Evolutionary conservation across 2,888 invertebrate genomes (phyloP).

Genomic region (Hemithea aestivaria): DNA sequence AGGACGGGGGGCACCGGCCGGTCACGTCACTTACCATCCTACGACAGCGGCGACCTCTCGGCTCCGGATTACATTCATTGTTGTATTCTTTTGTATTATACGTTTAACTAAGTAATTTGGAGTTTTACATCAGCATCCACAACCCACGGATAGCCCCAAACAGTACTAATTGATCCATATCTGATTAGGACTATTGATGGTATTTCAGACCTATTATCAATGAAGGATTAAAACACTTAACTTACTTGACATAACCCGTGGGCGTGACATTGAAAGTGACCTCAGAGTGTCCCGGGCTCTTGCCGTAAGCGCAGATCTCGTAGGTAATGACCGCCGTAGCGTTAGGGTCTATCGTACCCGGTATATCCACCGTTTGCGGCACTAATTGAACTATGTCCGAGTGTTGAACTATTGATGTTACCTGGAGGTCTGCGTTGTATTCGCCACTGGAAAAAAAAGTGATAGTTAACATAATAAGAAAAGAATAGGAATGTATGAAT

Average conservation of each 20-base stretch:
- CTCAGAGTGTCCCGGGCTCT: constrained; percentile 83
- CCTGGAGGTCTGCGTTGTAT: constrained; percentile 58
- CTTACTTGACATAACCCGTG: constrained; percentile 69
- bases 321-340: constrained; percentile 55
- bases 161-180: too few relatives aligned
- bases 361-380: constrained; percentile 66
- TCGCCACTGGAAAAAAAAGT: constrained; percentile 57
- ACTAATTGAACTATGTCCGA: constrained; percentile 79
- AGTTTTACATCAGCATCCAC: too few relatives aligned
- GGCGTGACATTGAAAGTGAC: constrained; percentile 81
- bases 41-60: too few relatives aligned
- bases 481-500: too few relatives aligned
- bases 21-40: too few relatives aligned
- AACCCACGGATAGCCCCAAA: too few relatives aligned
- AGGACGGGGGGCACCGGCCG: too few relatives aligned
- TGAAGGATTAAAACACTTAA: constrained; percentile 19
- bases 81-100: too few relatives aligned
- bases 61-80: too few relatives aligned
- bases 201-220: too few relatives aligned
- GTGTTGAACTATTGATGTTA: constrained; percentile 82
- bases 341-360: constrained; percentile 50
- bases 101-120: too few relatives aligned
- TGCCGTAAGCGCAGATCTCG: constrained; percentile 78
- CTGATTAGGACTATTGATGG: too few relatives aligned
- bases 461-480: background rate